Conservation (phyloP, 2,797 vertebrate species). For the Acanthiza pusilla region DNA sequence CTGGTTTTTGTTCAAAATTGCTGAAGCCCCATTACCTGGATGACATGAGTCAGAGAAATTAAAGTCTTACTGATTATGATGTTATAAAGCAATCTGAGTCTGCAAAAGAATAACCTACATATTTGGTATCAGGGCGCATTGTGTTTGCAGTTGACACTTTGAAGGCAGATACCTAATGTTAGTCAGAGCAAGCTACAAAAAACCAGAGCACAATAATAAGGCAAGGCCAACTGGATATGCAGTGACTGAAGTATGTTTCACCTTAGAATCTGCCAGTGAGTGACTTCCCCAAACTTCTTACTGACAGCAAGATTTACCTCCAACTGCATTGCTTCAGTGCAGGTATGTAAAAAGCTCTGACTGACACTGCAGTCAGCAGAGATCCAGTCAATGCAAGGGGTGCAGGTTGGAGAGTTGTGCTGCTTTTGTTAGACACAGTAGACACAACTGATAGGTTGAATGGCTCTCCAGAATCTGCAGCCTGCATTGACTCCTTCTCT, state of each 20-base stretch:
- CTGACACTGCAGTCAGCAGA: neutral
- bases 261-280: neutral
- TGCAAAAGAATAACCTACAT: neutral
- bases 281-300: neutral
- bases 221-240: neutral
- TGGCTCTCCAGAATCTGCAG: neutral
- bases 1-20: conserved; percentile 4
- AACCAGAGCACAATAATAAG: neutral
- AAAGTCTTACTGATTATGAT: neutral
- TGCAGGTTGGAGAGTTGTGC: neutral
- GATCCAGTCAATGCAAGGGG: neutral
- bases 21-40: neutral
- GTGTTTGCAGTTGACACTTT: neutral
- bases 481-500: neutral
- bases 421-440: neutral
- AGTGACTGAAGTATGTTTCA: neutral
- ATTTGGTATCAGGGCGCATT: neutral
- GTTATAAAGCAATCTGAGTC: neutral
- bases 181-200: neutral
- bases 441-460: neutral
- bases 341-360: neutral
- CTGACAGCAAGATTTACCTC: neutral
- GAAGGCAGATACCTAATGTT: neutral
- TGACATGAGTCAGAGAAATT: neutral
- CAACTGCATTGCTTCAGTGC: neutral